Conservation (phyloP, 2,888 invertebrate species). For the Drosophila silvestris region DNA sequence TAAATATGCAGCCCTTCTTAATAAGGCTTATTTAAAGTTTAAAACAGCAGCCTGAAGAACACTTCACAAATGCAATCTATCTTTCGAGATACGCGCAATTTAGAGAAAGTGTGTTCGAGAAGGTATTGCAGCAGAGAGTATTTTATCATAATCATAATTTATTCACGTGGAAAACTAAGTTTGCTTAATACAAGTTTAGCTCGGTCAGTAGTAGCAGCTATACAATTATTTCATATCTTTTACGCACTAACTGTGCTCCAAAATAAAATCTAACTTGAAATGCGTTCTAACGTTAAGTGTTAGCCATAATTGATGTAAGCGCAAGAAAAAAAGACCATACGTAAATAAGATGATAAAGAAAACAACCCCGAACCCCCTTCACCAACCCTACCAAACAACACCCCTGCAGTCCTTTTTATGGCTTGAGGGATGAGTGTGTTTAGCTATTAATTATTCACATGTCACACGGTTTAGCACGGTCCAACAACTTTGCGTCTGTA, state of each 20-base stretch:
- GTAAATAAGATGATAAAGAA: constrained; percentile 36
- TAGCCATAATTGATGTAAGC: constrained; percentile 51
- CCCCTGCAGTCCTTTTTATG: not conserved
- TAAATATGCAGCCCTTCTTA: not conserved
- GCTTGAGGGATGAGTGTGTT: constrained; percentile 6
- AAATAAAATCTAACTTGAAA: constrained; percentile 11
- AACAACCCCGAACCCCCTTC: not conserved
- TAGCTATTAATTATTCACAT: constrained; percentile 73
- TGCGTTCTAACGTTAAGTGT: constrained; percentile 19
- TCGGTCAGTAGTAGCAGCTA: not conserved
- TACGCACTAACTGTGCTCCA: constrained; percentile 18
- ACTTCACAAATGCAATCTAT: not conserved
- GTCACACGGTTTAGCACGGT: constrained; percentile 50
- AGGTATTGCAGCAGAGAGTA: not conserved
- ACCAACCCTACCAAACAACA: not conserved
- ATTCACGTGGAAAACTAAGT: not conserved
- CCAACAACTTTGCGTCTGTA: constrained; percentile 44
- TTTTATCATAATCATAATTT: not conserved
- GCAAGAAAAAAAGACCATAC: constrained; percentile 43
- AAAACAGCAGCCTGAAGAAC: not conserved
- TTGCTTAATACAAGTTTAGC: not conserved
- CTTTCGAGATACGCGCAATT: not conserved
- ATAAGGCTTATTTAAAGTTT: not conserved
- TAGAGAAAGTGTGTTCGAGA: not conserved
- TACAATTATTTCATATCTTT: constrained; percentile 20